These are phyloP conservation scores for Toxonevra muliebris DNA, from an alignment of 2,888 invertebrate genomes.

Conservation along the genomic window DNA sequence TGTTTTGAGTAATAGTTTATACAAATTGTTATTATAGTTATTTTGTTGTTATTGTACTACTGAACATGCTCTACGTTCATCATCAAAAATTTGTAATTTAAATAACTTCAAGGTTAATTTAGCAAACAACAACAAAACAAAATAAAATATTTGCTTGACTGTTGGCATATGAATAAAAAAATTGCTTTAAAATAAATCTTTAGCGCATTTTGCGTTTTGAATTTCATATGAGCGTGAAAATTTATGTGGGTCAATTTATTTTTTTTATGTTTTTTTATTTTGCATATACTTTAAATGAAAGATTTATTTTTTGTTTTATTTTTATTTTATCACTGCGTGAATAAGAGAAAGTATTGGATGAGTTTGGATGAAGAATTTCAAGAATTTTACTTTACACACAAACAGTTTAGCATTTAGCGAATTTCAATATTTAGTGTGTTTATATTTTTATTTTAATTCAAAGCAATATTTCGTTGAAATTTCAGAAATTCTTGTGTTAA, in stretches of 20 bases:
- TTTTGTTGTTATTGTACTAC: conserved; percentile 14
- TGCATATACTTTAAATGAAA: background rate
- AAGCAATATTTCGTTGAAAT: background rate
- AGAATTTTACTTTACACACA: no score
- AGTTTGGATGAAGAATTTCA: no score
- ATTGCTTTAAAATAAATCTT: conserved; percentile 28
- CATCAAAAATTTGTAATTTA: conserved; percentile 49
- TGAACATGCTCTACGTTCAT: background rate
- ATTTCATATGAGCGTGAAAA: conserved; percentile 36
- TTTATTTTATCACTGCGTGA: no score
- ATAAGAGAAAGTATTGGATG: no score
- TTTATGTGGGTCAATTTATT: conserved; percentile 58
- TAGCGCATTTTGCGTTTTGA: conserved; percentile 15
- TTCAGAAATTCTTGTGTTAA: no score
- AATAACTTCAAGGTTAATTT: conserved; percentile 56
- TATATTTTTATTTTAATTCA: background rate
- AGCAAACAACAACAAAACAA: conserved; percentile 25
- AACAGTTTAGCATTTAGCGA: no score
- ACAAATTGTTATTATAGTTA: conserved; percentile 40
- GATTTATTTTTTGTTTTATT: background rate
- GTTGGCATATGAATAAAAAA: conserved; percentile 36
- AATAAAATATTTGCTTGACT: conserved; percentile 38
- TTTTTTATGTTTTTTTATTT: conserved; percentile 45
- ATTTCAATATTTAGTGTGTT: no score
- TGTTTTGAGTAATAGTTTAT: conserved; percentile 49